Evolutionary conservation across 2,888 invertebrate species (phyloP).

Genomic region (Dynastes grantii): DNA sequence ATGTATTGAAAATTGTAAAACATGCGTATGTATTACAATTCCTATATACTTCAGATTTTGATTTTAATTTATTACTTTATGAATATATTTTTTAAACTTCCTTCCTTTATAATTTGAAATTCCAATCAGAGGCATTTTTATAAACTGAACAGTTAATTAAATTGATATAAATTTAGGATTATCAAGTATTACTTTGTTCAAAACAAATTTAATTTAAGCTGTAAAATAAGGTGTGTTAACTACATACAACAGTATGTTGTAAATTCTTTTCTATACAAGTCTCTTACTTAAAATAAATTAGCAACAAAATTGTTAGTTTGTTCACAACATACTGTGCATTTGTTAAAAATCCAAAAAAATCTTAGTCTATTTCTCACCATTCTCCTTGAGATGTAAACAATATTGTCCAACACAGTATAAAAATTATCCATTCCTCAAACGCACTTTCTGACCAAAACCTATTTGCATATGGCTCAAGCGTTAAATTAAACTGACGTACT

Average conservation of each 20-base stretch:
- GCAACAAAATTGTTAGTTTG: neutral
- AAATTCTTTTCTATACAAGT: conserved; percentile 2
- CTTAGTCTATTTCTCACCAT: conserved; percentile 44
- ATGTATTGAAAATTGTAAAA: no score
- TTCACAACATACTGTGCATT: conserved; percentile 36
- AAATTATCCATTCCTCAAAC: conserved; percentile 33
- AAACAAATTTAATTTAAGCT: neutral
- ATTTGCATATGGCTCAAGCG: neutral
- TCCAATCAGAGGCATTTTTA: no score
- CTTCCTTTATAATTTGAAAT: no score
- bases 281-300: neutral
- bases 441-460: conserved; percentile 31
- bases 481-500: conserved; percentile 10
- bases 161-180: no score
- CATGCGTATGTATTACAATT: no score
- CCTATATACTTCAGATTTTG: no score
- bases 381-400: conserved; percentile 32
- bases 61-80: no score
- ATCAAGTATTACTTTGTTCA: no score
- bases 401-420: conserved; percentile 37
- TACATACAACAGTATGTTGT: conserved; percentile 23
- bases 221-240: conserved; percentile 7
- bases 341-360: conserved; percentile 10
- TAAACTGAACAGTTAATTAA: no score
- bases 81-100: no score